phyloP scores from a whole-genome alignment of 2,888 invertebrate genomes.

The Amiota communis region DNA sequence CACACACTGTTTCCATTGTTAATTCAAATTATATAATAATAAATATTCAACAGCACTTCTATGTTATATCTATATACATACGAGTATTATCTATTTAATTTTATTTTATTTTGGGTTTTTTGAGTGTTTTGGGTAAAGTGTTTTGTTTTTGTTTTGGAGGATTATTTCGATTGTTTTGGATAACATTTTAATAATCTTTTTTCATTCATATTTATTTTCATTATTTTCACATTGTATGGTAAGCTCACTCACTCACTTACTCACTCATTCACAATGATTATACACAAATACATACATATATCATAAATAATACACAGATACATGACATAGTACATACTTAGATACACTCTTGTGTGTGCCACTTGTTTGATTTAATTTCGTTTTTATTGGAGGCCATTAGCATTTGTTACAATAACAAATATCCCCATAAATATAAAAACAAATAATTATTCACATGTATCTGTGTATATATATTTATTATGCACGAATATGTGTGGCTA shows the following conservation, averaged over 20 bases:
- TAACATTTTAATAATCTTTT: neutral
- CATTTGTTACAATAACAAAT: neutral
- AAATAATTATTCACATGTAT: neutral
- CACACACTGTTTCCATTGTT: too few relatives aligned
- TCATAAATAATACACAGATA: neutral
- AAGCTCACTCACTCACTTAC: too few relatives aligned
- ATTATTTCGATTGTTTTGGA: neutral
- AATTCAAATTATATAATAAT: too few relatives aligned
- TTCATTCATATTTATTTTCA: neutral
- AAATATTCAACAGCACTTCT: too few relatives aligned
- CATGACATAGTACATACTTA: neutral
- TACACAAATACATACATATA: neutral
- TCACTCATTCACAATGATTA: too few relatives aligned
- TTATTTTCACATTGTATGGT: neutral
- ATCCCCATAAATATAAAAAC: neutral
- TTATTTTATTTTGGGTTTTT: too few relatives aligned
- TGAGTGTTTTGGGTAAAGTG: too few relatives aligned
- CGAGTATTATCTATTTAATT: too few relatives aligned
- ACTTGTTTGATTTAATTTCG: neutral
- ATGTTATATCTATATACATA: too few relatives aligned
- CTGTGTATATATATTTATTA: neutral
- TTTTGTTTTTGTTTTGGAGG: too few relatives aligned
- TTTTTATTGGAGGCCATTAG: constrained; percentile 4
- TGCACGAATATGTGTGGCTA: neutral
- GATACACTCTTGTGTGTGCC: neutral